These are phyloP conservation scores for Aricia agestis DNA, from an alignment of 1,140 invertebrate genomes.

Conservation along the genomic window DNA sequence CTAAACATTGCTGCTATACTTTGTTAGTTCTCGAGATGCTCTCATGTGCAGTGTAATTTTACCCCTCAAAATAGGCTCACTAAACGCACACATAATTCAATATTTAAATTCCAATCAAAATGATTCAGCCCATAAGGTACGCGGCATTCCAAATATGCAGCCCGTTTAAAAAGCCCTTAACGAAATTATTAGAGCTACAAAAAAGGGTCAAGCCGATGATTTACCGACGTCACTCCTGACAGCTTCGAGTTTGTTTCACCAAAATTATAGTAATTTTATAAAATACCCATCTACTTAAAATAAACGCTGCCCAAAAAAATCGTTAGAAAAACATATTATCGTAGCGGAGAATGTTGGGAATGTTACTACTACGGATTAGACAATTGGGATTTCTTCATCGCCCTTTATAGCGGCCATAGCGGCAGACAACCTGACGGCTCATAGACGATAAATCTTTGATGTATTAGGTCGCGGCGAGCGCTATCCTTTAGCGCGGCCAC, in stretches of 20 bases:
- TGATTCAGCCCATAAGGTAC: slow-evolving; percentile 61
- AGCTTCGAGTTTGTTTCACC: slow-evolving; percentile 62
- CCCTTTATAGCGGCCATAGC: slow-evolving; percentile 7
- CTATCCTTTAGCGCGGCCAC: neutral
- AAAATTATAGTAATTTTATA: slow-evolving; percentile 73
- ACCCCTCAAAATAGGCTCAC: neutral
- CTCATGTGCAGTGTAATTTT: neutral
- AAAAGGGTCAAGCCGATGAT: slow-evolving; percentile 66
- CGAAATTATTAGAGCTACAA: slow-evolving; percentile 65
- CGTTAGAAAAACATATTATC: slow-evolving; percentile 36
- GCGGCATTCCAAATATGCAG: slow-evolving; percentile 60
- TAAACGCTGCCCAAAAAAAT: slow-evolving; percentile 48
- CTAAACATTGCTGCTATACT: neutral
- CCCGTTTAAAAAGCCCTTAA: slow-evolving; percentile 68
- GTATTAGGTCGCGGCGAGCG: neutral
- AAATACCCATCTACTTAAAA: slow-evolving; percentile 67
- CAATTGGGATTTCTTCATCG: slow-evolving; percentile 36
- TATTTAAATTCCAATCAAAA: slow-evolving; percentile 65
- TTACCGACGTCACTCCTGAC: slow-evolving; percentile 69
- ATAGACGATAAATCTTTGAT: neutral
- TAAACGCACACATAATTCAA: slow-evolving; percentile 12
- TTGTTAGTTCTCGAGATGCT: neutral
- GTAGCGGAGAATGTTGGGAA: slow-evolving; percentile 57
- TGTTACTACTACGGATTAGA: slow-evolving; percentile 35
- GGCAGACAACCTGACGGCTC: slow-evolving; percentile 7